These are phyloP conservation scores for Eledone cirrhosa DNA, from an alignment of 2,888 invertebrate genomes.

Conservation along the genomic window DNA sequence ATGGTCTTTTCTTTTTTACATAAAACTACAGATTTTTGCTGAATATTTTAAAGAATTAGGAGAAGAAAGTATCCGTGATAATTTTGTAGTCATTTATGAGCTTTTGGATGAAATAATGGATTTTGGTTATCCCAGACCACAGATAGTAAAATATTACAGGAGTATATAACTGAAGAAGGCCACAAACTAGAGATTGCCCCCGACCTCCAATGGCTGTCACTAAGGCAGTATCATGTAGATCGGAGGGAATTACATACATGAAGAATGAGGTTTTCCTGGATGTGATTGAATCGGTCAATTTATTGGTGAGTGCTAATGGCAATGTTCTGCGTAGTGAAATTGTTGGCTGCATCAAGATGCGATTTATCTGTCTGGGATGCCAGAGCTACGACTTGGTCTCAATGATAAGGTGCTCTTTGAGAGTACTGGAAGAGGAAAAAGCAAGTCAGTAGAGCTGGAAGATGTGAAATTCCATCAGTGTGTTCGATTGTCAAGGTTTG, in stretches of 20 bases:
- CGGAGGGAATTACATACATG: conserved; percentile 97
- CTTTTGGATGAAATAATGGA: conserved; percentile 94
- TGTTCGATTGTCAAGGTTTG: conserved; percentile 93
- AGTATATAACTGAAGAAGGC: conserved; percentile 98
- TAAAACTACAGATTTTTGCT: conserved; percentile 85
- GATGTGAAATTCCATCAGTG: conserved; percentile 99
- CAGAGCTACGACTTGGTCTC: conserved; percentile 91
- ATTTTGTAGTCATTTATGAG: conserved; percentile 98
- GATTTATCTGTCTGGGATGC: conserved; percentile 98
- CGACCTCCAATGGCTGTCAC: conserved; percentile 98
- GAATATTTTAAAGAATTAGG: conserved; percentile 98
- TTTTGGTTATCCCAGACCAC: conserved; percentile 98
- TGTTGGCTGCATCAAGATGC: conserved; percentile 98
- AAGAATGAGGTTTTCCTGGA: conserved; percentile 99
- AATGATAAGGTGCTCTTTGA: conserved; percentile 98
- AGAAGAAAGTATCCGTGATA: conserved; percentile 97
- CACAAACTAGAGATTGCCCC: conserved; percentile 94
- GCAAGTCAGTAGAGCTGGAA: conserved; percentile 96
- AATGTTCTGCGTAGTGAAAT: conserved; percentile 97
- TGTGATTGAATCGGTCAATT: conserved; percentile 97
- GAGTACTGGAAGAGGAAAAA: conserved; percentile 89
- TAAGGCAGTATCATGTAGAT: conserved; percentile 99
- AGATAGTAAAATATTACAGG: conserved; percentile 96
- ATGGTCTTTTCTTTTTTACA: conserved; percentile 95
- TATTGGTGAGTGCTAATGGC: conserved; percentile 88